A percentile compares a stretch with the other conserved stretches of the same genome.
Conservation (phyloP, 1,140 invertebrate genomes). For the Musca domestica region DNA sequence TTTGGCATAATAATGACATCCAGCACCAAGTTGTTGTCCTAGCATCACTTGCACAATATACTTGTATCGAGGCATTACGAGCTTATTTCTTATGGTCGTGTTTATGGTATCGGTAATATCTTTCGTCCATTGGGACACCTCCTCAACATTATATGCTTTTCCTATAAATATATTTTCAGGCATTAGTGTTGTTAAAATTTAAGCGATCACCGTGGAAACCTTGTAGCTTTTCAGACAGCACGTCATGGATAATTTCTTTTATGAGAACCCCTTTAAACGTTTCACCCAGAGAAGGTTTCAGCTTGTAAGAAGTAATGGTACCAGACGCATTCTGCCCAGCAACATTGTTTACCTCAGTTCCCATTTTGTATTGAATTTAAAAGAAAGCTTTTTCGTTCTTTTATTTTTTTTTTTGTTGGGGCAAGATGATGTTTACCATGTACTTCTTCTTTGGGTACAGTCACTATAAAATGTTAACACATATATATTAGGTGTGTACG, state of each 20-base stretch:
- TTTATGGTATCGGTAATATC: slow-evolving; percentile 30
- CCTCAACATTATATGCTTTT: slow-evolving; percentile 26
- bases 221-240: slow-evolving; percentile 25
- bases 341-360: neutral
- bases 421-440: too few relatives aligned
- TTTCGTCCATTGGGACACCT: slow-evolving; percentile 23
- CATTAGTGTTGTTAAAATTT: neutral
- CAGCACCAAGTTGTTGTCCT: slow-evolving; percentile 29
- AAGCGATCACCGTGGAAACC: slow-evolving; percentile 16
- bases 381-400: too few relatives aligned
- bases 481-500: too few relatives aligned
- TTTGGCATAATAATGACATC: slow-evolving; percentile 28
- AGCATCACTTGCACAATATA: slow-evolving; percentile 31
- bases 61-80: slow-evolving; percentile 30
- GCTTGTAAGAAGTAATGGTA: slow-evolving; percentile 23
- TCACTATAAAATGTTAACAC: too few relatives aligned
- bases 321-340: neutral
- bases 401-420: too few relatives aligned
- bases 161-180: slow-evolving; percentile 20
- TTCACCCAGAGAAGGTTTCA: slow-evolving; percentile 24
- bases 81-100: slow-evolving; percentile 4
- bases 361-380: slow-evolving; percentile 5
- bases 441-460: too few relatives aligned
- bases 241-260: slow-evolving; percentile 26
- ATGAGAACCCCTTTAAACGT: slow-evolving; percentile 25